Evolutionary conservation across 2,113 vertebrate genomes (phyloP).

Genomic region (Elaphurus davidianus): DNA sequence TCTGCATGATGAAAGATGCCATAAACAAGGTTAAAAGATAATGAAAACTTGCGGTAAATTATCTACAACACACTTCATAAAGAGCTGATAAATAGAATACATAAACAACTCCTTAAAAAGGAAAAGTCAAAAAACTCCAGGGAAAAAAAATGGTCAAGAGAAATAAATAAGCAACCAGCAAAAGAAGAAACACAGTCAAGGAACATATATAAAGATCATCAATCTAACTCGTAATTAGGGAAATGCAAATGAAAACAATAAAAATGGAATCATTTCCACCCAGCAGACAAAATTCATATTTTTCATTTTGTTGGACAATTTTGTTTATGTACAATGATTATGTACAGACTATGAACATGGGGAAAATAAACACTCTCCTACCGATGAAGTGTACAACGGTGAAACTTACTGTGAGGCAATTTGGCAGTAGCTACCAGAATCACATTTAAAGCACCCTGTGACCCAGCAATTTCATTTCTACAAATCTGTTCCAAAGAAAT

Average conservation of each 20-base stretch:
- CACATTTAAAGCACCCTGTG: not conserved
- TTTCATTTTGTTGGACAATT: slow-evolving; percentile 27
- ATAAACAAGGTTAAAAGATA: not conserved
- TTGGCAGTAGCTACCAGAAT: not conserved
- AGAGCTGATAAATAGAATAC: not conserved
- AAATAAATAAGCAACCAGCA: not conserved
- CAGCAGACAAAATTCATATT: not conserved
- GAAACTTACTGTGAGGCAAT: not conserved
- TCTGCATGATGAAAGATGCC: not conserved
- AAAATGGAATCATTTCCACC: not conserved
- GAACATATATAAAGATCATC: not conserved
- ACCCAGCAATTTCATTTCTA: not conserved
- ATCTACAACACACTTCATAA: not conserved
- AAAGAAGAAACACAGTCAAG: not conserved
- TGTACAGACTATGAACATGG: not conserved
- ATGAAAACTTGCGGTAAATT: not conserved
- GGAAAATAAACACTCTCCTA: not conserved
- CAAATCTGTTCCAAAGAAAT: not conserved
- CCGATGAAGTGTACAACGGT: not conserved
- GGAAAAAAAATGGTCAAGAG: not conserved
- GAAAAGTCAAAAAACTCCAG: not conserved
- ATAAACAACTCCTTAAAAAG: not conserved
- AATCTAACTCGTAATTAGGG: not conserved
- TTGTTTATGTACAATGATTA: not conserved
- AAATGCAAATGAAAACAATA: slow-evolving; percentile 36